Conservation (phyloP, 2,797 vertebrate species). For the Bryconaethiops microstoma region DNA sequence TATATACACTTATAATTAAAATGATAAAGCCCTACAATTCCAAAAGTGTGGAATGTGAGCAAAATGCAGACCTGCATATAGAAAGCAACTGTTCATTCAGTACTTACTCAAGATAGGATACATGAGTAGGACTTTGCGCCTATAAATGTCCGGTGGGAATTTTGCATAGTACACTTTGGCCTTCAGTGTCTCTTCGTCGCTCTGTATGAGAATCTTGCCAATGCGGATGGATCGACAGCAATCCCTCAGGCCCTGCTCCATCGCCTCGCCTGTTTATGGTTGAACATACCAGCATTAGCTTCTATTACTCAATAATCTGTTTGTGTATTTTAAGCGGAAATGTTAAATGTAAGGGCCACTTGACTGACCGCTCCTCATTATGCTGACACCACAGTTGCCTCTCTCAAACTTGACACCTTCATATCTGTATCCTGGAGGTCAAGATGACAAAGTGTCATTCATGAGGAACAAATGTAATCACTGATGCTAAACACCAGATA, state of each 20-base stretch:
- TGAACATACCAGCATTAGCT: background rate
- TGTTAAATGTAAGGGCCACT: background rate
- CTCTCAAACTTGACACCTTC: constrained; percentile 87
- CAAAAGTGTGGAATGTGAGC: no score
- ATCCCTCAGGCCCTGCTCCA: constrained; percentile 95
- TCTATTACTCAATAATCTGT: no score
- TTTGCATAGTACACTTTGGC: constrained; percentile 99
- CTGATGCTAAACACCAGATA: background rate
- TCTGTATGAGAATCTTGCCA: constrained; percentile 97
- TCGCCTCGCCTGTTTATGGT: constrained; percentile 87
- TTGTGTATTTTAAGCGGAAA: background rate
- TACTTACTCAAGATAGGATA: constrained; percentile 97
- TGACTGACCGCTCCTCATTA: constrained; percentile 86
- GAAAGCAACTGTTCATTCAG: background rate
- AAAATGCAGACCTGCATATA: no score
- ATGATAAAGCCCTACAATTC: no score
- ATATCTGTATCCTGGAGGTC: constrained; percentile 83
- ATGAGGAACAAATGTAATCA: background rate
- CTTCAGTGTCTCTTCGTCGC: constrained; percentile 95
- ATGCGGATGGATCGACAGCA: constrained; percentile 95
- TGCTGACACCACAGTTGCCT: constrained; percentile 89
- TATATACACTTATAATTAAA: no score
- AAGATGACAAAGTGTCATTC: background rate
- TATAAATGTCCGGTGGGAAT: constrained; percentile 94
- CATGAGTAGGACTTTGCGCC: constrained; percentile 96